These are phyloP conservation scores for Philotrypesis tridentata DNA, from an alignment of 1,140 invertebrate genomes.

Conservation along the genomic window DNA sequence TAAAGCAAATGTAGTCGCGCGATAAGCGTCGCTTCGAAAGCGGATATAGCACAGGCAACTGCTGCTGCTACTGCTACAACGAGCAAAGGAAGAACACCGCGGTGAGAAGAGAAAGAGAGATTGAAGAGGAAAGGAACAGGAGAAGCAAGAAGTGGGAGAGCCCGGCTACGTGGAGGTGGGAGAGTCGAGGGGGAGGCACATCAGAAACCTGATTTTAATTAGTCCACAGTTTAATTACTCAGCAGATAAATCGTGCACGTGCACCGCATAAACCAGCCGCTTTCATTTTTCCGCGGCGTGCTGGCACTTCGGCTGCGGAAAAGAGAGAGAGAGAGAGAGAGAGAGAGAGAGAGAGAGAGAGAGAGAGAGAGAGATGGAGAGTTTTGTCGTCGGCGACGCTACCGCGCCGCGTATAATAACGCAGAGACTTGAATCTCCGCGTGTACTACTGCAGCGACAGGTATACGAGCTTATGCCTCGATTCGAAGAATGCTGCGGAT, in stretches of 20 bases:
- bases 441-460: conserved; percentile 1
- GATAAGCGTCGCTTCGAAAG: conserved; percentile 12
- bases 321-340: conserved; percentile 19
- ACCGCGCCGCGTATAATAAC: not conserved
- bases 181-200: conserved; percentile 62
- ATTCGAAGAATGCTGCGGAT: conserved; percentile 65
- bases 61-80: not conserved
- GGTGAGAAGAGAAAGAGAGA: conserved; percentile 24
- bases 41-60: not conserved
- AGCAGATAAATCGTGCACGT: conserved; percentile 75
- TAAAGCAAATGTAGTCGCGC: not conserved
- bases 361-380: conserved; percentile 28
- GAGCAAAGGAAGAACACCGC: not conserved
- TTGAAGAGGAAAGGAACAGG: conserved; percentile 11
- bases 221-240: conserved; percentile 75
- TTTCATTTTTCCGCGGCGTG: conserved; percentile 71
- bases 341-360: conserved; percentile 17
- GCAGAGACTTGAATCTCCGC: not conserved
- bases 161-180: conserved; percentile 43
- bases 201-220: conserved; percentile 76
- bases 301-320: conserved; percentile 59
- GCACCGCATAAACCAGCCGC: conserved; percentile 74
- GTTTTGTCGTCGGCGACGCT: conserved; percentile 8
- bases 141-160: conserved; percentile 41
- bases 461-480: not conserved